Evolutionary conservation across 2,888 invertebrate species (phyloP).

Genomic region (Metalampra italica): DNA sequence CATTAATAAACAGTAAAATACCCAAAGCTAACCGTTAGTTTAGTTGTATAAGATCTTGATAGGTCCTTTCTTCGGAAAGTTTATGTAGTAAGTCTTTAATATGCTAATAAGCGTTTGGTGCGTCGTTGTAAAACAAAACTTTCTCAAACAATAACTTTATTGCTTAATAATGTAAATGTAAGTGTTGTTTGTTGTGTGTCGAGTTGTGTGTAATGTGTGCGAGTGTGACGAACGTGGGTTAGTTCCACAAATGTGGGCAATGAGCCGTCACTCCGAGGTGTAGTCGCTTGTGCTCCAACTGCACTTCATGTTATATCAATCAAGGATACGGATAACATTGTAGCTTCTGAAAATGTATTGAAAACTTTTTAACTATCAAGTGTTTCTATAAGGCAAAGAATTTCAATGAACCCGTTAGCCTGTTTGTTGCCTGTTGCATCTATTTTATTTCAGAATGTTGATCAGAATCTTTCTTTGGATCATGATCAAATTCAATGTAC

Average conservation of each 20-base stretch:
- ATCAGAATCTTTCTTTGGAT: not conserved
- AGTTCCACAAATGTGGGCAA: slow-evolving; percentile 13
- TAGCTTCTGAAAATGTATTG: too few species aligned
- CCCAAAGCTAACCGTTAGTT: too few species aligned
- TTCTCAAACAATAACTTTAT: not conserved
- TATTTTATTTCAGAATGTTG: not conserved
- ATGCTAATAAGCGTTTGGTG: not conserved
- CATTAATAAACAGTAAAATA: too few species aligned
- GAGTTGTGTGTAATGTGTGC: not conserved
- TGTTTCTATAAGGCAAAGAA: too few species aligned
- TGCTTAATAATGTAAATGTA: slow-evolving; percentile 1
- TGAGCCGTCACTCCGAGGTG: slow-evolving; percentile 7
- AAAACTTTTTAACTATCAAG: too few species aligned
- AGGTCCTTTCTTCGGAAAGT: too few species aligned
- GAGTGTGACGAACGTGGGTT: slow-evolving; percentile 11
- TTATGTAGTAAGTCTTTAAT: not conserved
- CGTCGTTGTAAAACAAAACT: not conserved
- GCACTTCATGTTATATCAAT: not conserved
- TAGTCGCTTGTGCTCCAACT: not conserved
- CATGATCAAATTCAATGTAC: too few species aligned
- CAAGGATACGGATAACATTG: too few species aligned
- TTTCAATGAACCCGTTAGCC: too few species aligned
- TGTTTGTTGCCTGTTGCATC: too few species aligned
- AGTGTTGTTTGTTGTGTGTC: not conserved
- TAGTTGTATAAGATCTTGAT: too few species aligned